These are phyloP conservation scores for Watsonalla binaria DNA, from an alignment of 2,888 invertebrate species.

Conservation along the genomic window DNA sequence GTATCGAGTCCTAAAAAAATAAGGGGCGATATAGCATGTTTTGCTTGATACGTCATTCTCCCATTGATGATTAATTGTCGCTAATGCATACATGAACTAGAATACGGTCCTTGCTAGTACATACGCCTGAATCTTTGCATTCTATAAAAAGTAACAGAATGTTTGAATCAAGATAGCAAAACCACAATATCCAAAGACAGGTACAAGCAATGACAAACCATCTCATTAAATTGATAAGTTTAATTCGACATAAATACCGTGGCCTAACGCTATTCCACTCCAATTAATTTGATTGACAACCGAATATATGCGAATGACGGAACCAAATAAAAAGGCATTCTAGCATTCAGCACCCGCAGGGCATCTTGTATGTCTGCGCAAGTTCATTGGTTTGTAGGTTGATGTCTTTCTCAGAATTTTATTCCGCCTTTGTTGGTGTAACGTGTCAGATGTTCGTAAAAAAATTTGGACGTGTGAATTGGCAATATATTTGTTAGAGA, in stretches of 20 bases:
- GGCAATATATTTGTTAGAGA: not conserved
- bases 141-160: not conserved
- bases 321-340: not conserved
- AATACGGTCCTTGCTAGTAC: too few relatives aligned
- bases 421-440: not conserved
- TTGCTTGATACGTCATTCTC: too few relatives aligned
- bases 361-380: conserved; percentile 1
- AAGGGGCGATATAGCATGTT: too few relatives aligned
- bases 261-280: conserved; percentile 10
- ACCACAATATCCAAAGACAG: not conserved
- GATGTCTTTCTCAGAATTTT: not conserved
- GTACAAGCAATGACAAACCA: not conserved
- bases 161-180: not conserved
- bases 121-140: too few relatives aligned
- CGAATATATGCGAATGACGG: conserved; percentile 12
- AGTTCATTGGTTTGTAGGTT: not conserved
- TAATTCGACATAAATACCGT: conserved; percentile 1
- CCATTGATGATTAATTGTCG: too few relatives aligned
- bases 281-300: conserved; percentile 16
- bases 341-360: not conserved
- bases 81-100: too few relatives aligned
- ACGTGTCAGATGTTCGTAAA: not conserved
- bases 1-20: too few relatives aligned
- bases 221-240: conserved; percentile 1
- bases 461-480: not conserved